Base-by-base conservation (phyloP, 1,140 invertebrate genomes). In the Aporrectodea caliginosa region DNA sequence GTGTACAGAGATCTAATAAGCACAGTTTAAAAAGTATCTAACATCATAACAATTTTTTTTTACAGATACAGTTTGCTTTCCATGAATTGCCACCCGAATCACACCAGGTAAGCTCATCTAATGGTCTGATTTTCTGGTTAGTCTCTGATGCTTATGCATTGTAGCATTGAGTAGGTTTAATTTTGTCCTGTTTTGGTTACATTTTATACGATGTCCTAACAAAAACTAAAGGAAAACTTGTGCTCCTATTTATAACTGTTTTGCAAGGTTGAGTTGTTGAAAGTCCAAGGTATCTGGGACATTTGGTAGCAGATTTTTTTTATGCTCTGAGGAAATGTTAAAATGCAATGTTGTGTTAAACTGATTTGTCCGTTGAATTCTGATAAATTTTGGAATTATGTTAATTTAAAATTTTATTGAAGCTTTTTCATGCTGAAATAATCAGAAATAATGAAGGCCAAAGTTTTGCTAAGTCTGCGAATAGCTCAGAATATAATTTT, bases 41-140 rank as follows among this genome's bases (percentile, higher is more conserved):
- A n/a, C n/a, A n/a, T n/a, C n/a, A n/a, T n/a, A n/a, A n/a, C n/a
- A n/a, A n/a, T n/a, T n/a, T n/a, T n/a, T n/a, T n/a, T n/a, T n/a
- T n/a, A n/a, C n/a, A 90, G 86, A 90, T 91, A 75, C 94, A 98
- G 88, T 92, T 93, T 83, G 94, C 93, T 77, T 97, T 99, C 85
- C 93, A 95, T 84, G 97, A 99, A 90, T 89, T 99, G 75, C 96
- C 97, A 14, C 82, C 90, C 22, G 93, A 94, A 83, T 92, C 94
- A 35, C 93, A 97, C 83, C 88, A 85, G 83, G 87, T 87, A 30
- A 43, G 6, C 6, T 12, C 43, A 58, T 58, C 22, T 22, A 12
- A 58, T 12, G 43, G 43, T 22, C 6, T 58, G 43, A 58, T 12
- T 58, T 58, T 58, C 22, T 12, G n/a, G n/a, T n/a, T n/a, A n/a